Evolutionary conservation across 1,140 invertebrate genomes (phyloP).

Genomic region (Leptinotarsa undecemlineata): DNA sequence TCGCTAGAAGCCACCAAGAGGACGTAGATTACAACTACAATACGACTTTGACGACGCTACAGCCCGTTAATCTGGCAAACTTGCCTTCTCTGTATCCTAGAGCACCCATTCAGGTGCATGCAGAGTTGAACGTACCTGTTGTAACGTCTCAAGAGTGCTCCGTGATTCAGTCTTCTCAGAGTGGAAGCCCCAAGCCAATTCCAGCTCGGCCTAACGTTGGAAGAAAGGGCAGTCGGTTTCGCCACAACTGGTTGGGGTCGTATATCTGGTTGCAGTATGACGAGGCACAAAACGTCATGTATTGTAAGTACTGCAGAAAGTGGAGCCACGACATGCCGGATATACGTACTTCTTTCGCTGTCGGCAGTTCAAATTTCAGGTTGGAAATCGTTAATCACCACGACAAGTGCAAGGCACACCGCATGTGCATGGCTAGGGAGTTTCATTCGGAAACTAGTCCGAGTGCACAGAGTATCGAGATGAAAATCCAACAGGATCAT

Average conservation of each 20-base stretch:
- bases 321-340: constrained; percentile 71
- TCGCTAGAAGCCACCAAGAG: neutral
- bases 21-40: constrained; percentile 23
- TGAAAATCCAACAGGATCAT: constrained; percentile 3
- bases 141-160: constrained; percentile 55
- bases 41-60: constrained; percentile 23
- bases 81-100: constrained; percentile 39
- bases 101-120: constrained; percentile 40
- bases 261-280: constrained; percentile 74
- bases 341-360: constrained; percentile 72
- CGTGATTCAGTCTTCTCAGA: constrained; percentile 53
- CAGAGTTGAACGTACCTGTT: constrained; percentile 37
- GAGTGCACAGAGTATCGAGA: neutral
- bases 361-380: constrained; percentile 75
- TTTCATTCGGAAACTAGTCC: constrained; percentile 26
- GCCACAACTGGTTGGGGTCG: constrained; percentile 65
- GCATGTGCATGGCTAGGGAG: constrained; percentile 63
- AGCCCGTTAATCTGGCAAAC: constrained; percentile 26
- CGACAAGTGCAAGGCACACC: constrained; percentile 75
- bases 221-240: constrained; percentile 66
- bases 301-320: constrained; percentile 71
- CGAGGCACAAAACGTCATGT: constrained; percentile 69
- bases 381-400: constrained; percentile 77
- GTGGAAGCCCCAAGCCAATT: neutral
- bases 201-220: constrained; percentile 39